Percentiles rank a stretch among this genome's conserved stretches.
Evolutionary conservation across 2,113 vertebrate species (phyloP).

Genomic region (Delphinapterus leucas): DNA sequence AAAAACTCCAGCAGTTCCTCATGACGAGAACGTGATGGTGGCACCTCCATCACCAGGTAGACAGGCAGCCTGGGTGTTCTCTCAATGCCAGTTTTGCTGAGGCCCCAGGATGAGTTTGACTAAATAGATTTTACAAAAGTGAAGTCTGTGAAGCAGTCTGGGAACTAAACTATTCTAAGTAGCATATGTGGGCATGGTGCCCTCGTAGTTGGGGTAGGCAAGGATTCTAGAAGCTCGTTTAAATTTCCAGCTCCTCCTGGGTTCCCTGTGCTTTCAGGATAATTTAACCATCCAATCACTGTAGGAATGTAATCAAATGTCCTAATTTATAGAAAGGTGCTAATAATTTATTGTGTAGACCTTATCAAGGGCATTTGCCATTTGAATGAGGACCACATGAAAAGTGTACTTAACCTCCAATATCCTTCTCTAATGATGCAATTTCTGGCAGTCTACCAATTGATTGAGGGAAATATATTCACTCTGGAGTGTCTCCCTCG

Average conservation of each 20-base stretch:
- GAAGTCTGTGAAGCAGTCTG: background rate
- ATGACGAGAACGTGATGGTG: accelerated
- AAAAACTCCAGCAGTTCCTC: background rate
- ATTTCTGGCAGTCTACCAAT: background rate
- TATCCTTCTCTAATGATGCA: background rate
- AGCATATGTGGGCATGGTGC: accelerated
- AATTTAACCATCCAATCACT: background rate
- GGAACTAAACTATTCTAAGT: background rate
- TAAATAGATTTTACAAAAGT: background rate
- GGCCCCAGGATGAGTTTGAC: conserved; percentile 1
- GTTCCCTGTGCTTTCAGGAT: background rate
- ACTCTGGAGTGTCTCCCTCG: background rate
- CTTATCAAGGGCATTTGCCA: background rate
- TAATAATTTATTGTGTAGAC: conserved; percentile 2
- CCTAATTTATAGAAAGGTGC: background rate
- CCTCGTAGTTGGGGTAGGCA: background rate
- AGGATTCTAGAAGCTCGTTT: background rate
- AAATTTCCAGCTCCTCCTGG: background rate
- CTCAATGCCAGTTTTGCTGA: background rate
- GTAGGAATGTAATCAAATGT: background rate
- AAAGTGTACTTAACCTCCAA: background rate
- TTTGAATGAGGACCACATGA: background rate
- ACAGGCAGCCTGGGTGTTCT: background rate
- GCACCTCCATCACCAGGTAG: background rate
- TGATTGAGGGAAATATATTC: background rate